Percentiles rank a stretch among this genome's conserved stretches.
phyloP scores from a whole-genome alignment of 2,797 vertebrate species.

The Arvicola amphibius region DNA sequence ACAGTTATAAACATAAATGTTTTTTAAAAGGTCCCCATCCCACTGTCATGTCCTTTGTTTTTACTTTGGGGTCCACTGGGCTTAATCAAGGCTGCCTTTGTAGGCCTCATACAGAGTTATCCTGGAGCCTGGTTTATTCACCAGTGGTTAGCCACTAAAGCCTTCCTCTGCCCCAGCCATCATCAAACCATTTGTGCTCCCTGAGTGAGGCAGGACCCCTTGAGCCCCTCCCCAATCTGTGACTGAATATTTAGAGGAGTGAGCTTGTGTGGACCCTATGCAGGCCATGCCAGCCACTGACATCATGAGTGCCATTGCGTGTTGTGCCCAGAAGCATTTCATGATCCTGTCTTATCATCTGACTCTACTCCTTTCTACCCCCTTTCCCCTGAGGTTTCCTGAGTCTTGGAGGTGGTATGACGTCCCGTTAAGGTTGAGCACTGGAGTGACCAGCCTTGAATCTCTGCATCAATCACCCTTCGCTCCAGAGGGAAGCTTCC shows the following conservation, averaged over 20 bases:
- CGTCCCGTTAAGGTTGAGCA: background rate
- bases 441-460: background rate
- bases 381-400: background rate
- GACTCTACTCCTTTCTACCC: background rate
- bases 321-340: background rate
- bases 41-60: background rate
- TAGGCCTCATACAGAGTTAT: background rate
- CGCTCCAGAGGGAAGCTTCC: background rate
- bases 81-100: background rate
- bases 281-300: background rate
- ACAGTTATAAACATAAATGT: background rate
- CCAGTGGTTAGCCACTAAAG: background rate
- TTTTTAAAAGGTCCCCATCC: background rate
- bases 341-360: background rate
- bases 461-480: background rate
- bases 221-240: background rate
- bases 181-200: background rate
- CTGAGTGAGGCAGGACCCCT: background rate
- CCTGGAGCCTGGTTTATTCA: background rate
- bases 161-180: background rate
- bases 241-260: background rate
- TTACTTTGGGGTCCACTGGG: background rate
- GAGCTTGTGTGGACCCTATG: background rate
- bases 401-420: background rate
- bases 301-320: background rate